phyloP scores from a whole-genome alignment of 2,113 vertebrate genomes.

The Leptobrachium leishanense region DNA sequence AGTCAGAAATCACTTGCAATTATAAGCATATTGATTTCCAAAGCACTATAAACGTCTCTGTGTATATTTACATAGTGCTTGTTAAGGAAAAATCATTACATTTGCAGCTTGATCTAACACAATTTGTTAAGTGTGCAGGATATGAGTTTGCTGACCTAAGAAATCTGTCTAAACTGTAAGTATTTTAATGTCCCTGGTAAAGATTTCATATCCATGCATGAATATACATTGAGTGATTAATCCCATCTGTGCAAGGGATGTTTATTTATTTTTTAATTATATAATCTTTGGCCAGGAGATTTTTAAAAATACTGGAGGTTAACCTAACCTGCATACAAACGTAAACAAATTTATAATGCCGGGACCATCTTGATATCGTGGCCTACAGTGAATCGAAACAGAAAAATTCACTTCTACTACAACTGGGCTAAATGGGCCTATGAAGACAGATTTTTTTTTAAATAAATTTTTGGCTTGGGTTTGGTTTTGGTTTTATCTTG shows the following conservation, averaged over 20 bases:
- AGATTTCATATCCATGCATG: neutral
- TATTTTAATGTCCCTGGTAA: neutral
- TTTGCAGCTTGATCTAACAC: constrained; percentile 36
- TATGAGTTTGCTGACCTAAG: constrained; percentile 24
- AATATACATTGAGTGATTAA: neutral
- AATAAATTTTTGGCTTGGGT: too few relatives aligned
- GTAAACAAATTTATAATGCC: neutral
- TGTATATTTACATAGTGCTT: constrained; percentile 45
- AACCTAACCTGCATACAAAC: neutral
- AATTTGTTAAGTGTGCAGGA: constrained; percentile 8
- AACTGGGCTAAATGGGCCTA: too few relatives aligned
- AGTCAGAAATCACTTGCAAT: constrained; percentile 42
- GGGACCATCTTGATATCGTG: neutral
- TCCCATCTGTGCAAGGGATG: neutral
- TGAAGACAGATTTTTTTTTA: too few relatives aligned
- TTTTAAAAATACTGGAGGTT: neutral
- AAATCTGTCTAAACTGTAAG: constrained; percentile 11
- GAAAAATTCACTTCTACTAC: too few relatives aligned
- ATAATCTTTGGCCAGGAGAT: neutral
- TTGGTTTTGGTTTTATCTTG: too few relatives aligned
- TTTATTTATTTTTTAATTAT: neutral
- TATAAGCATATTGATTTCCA: constrained; percentile 48
- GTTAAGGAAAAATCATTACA: constrained; percentile 47
- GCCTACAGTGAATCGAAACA: neutral
- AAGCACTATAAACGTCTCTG: constrained; percentile 34